phyloP scores from a whole-genome alignment of 1,140 invertebrate species.

The Mylabris phalerata region DNA sequence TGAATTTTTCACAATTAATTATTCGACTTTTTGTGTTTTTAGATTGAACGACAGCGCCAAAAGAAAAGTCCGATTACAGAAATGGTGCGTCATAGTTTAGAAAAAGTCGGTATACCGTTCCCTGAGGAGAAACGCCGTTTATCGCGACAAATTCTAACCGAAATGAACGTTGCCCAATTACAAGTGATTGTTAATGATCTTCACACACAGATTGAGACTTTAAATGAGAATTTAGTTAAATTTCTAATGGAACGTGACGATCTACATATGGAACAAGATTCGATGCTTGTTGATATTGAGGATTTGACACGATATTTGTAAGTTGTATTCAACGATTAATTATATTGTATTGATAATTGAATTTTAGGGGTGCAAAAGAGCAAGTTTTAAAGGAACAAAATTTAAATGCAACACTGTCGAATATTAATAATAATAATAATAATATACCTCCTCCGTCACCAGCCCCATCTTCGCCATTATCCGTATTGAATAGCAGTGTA shows the following conservation, averaged over 20 bases:
- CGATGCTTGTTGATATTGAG: constrained; percentile 94
- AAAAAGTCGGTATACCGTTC: constrained; percentile 78
- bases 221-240: constrained; percentile 84
- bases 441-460: constrained; percentile 36
- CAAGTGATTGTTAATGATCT: constrained; percentile 93
- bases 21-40: constrained; percentile 13
- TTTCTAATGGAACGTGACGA: constrained; percentile 85
- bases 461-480: constrained; percentile 36
- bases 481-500: constrained; percentile 35
- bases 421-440: constrained; percentile 25
- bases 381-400: constrained; percentile 43
- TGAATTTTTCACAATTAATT: background rate
- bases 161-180: constrained; percentile 91
- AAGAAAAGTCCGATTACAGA: constrained; percentile 79
- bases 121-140: constrained; percentile 72
- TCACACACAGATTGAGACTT: constrained; percentile 84
- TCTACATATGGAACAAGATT: constrained; percentile 94
- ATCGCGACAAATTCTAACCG: constrained; percentile 74
- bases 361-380: constrained; percentile 44
- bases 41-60: constrained; percentile 67
- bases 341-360: constrained; percentile 4
- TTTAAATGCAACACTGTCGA: constrained; percentile 27
- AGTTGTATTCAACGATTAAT: constrained; percentile 41
- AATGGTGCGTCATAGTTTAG: constrained; percentile 69
- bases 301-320: constrained; percentile 88